Percentiles rank a stretch among this genome's conserved stretches.
Conservation (phyloP, 2,888 invertebrate species). For the Rhagium mordax region DNA sequence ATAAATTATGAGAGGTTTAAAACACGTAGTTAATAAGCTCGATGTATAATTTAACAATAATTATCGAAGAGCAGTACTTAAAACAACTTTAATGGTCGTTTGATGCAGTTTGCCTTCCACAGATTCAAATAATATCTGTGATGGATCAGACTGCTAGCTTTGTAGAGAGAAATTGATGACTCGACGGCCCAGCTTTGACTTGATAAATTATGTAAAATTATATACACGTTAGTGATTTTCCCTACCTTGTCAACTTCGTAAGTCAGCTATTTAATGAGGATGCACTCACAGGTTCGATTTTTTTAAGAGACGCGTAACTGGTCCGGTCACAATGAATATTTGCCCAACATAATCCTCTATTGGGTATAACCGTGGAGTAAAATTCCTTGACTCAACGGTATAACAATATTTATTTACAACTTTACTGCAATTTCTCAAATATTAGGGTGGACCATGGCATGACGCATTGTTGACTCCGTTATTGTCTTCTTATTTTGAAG, state of each 20-base stretch:
- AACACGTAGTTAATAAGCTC: not conserved
- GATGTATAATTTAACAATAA: slow-evolving; percentile 21
- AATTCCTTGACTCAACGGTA: no score
- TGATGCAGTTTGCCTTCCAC: slow-evolving; percentile 4
- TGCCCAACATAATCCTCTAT: no score
- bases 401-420: no score
- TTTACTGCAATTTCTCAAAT: no score
- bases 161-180: slow-evolving; percentile 10
- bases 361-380: no score
- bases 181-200: slow-evolving; percentile 12
- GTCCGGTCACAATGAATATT: no score
- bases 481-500: no score
- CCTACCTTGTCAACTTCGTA: not conserved
- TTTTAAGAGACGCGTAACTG: no score
- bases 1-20: slow-evolving; percentile 1
- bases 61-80: slow-evolving; percentile 13
- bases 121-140: slow-evolving; percentile 18
- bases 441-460: no score
- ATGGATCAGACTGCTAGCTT: slow-evolving; percentile 16
- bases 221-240: slow-evolving; percentile 6
- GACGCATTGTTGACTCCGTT: no score
- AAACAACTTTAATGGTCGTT: slow-evolving; percentile 19
- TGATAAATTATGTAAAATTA: slow-evolving; percentile 28
- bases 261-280: not conserved
- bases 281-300: not conserved